Percentiles rank a stretch among this genome's conserved stretches.
Conservation (phyloP, 1,140 invertebrate genomes). For the Tetraneura akinire region DNA sequence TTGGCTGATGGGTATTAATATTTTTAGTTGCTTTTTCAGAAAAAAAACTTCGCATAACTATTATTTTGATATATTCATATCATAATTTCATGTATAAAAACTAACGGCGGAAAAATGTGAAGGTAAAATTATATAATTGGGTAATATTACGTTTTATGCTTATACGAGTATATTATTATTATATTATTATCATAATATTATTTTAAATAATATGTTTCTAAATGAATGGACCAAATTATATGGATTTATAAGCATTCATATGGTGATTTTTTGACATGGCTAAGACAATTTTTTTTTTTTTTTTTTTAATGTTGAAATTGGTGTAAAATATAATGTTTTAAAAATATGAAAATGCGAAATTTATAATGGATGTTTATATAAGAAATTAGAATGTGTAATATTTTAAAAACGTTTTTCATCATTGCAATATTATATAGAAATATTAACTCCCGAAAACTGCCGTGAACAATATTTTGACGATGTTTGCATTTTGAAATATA, state of each 20-base stretch:
- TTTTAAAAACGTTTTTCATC: slow-evolving; percentile 15
- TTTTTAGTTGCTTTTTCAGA: no score
- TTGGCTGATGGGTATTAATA: no score
- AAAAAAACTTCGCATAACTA: no score
- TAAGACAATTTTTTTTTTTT: neutral
- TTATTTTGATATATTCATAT: no score
- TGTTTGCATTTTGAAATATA: neutral
- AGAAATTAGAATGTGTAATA: no score
- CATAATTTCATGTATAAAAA: slow-evolving; percentile 11
- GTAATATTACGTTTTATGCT: neutral
- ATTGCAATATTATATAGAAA: neutral
- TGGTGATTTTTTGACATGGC: neutral
- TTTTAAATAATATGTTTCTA: slow-evolving; percentile 29
- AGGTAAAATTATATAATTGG: slow-evolving; percentile 17
- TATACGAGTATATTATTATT: no score
- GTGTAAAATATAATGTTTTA: no score
- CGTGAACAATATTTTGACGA: neutral
- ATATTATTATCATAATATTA: no score
- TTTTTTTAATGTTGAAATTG: no score
- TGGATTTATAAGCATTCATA: slow-evolving; percentile 12
- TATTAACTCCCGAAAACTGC: neutral
- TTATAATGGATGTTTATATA: no score
- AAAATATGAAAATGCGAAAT: no score
- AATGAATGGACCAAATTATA: slow-evolving; percentile 24
- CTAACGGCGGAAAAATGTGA: neutral